Evolutionary conservation across 2,113 vertebrate genomes (phyloP), one percentile per base, ranked within the genome.

Genomic region (Thunnus thynnus): DNA sequence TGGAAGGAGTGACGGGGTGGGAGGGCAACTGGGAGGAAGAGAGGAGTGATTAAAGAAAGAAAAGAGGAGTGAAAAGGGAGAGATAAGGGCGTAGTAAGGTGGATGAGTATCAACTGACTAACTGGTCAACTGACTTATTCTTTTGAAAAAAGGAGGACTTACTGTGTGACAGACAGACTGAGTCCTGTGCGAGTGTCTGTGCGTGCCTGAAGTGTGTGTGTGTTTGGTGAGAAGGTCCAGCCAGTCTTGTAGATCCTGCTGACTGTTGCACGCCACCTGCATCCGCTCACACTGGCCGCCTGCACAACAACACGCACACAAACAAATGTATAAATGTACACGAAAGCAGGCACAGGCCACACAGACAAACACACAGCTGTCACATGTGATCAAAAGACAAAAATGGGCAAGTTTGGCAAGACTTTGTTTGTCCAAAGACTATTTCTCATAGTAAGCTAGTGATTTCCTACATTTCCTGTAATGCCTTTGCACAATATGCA

Each of bases 231-330:
- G 96, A 56, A 98, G 97, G 78, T 99, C 98, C 71, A 99, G 92
- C 98, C 98, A 99, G 1, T 99, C 97, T 60, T 98, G 97, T 3
- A 98, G 94, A 65, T 99, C 97, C 65, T 96, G 96, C 68, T 96
- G 97, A 90, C 86, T 98, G 89, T 90, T 96, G 83, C 98, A 99
- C 6, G 96, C 97, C 67, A 99, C 97, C 55, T 97, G 94, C 86
- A 98, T 97, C 72, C 97, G 94, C 88, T 99, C 98, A 68, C 97
- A 96, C 94, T 97, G 96, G 71, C 90, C 95, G 73, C 98, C 98
- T 99, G 88, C 36, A 79, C 20, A 41, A 67, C n/a, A 46, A 70
- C 11, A 71, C 10, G 47, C 9, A 72, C 25, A 74, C 13, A 32
- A 14, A 2, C 41, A 54, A 12, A 11, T 3, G 27, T 50, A 1